Conservation (phyloP, 2,888 invertebrate species). For the Cyclophora punctaria region DNA sequence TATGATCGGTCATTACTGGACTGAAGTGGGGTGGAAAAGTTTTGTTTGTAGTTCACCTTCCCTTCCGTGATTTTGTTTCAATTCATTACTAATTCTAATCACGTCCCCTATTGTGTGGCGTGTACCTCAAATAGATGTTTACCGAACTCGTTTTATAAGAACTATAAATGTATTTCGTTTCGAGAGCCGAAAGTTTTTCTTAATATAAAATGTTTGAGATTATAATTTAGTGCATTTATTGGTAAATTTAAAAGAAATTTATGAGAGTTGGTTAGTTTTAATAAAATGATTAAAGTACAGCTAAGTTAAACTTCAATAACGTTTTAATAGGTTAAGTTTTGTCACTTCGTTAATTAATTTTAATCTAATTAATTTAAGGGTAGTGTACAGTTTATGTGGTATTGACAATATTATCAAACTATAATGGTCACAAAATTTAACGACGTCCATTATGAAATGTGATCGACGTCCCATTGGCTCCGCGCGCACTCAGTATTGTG, state of each 20-base stretch:
- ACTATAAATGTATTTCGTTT: not conserved
- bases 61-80: constrained; percentile 11
- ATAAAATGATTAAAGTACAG: too few relatives aligned
- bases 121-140: constrained; percentile 11
- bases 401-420: too few relatives aligned
- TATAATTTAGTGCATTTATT: too few relatives aligned
- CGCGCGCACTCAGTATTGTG: constrained; percentile 15
- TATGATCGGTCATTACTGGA: constrained; percentile 24
- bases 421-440: constrained; percentile 18
- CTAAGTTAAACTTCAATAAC: too few relatives aligned
- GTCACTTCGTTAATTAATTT: not conserved
- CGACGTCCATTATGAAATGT: constrained; percentile 23
- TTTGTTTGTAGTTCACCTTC: constrained; percentile 16
- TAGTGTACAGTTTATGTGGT: too few relatives aligned
- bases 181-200: too few relatives aligned
- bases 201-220: too few relatives aligned
- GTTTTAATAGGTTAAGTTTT: not conserved
- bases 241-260: too few relatives aligned
- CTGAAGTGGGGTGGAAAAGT: constrained; percentile 12
- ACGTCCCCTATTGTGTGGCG: constrained; percentile 11
- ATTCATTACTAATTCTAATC: constrained; percentile 9
- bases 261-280: too few relatives aligned
- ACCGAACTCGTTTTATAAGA: constrained; percentile 5
- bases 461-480: constrained; percentile 29
- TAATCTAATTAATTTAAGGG: constrained; percentile 4